Conservation (phyloP, 2,888 invertebrate species). For the Corbicula japonica region DNA sequence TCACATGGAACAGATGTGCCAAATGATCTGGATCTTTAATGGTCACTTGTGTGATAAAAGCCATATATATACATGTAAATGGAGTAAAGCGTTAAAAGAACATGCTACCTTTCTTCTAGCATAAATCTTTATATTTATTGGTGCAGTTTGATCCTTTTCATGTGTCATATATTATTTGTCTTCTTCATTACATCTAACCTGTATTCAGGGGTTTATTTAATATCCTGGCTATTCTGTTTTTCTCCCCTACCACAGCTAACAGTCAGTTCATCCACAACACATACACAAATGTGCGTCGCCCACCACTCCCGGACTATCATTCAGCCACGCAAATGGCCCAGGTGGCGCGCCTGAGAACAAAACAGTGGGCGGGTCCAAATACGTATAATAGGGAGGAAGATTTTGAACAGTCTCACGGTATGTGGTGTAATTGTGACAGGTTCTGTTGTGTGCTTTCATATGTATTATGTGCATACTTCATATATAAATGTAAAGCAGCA, state of each 20-base stretch:
- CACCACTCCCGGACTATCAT: conserved; percentile 91
- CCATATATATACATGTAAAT: too few species aligned
- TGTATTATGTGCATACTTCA: too few species aligned
- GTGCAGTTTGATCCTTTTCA: too few species aligned
- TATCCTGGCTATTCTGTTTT: conserved; percentile 48
- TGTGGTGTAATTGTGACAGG: conserved; percentile 18
- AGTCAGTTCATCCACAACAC: conserved; percentile 79
- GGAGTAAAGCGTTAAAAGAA: too few species aligned
- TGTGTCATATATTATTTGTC: too few species aligned
- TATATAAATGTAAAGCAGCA: too few species aligned
- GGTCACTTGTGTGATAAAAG: too few species aligned
- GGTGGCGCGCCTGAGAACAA: conserved; percentile 87
- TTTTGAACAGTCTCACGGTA: conserved; percentile 57
- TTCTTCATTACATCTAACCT: conserved; percentile 35
- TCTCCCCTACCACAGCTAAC: conserved; percentile 73
- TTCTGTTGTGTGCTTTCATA: conserved; percentile 16
- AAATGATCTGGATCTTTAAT: too few species aligned
- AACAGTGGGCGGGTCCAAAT: conserved; percentile 88
- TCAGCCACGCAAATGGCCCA: conserved; percentile 94
- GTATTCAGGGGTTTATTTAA: conserved; percentile 25
- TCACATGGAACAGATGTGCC: too few species aligned
- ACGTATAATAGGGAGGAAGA: conserved; percentile 92
- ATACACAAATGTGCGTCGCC: conserved; percentile 88
- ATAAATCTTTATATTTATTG: too few species aligned
- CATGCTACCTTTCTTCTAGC: too few species aligned